Conservation (phyloP, 1,140 invertebrate genomes). For the Calephelis nemesis region DNA sequence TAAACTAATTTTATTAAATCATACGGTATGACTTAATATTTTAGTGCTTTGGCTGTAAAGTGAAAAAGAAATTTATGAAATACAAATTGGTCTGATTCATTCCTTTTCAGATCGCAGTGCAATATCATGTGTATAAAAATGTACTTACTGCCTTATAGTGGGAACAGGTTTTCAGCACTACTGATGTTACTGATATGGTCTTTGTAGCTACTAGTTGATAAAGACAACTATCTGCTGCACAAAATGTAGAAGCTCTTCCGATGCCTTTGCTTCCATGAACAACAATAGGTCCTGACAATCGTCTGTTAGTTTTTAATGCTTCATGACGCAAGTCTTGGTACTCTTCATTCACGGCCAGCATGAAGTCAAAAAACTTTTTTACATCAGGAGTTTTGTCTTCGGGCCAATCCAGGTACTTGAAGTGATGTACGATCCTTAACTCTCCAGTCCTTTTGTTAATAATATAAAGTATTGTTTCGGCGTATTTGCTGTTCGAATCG, state of each 20-base stretch:
- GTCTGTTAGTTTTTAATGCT: background rate
- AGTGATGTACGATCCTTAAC: background rate
- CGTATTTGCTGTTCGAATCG: background rate
- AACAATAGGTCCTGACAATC: background rate
- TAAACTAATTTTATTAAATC: too few species aligned
- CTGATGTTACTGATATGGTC: conserved; percentile 2
- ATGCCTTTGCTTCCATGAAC: background rate
- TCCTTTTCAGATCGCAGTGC: background rate
- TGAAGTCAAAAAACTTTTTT: background rate
- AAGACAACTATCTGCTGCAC: background rate
- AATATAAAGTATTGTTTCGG: background rate
- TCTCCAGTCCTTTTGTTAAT: background rate
- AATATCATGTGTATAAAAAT: background rate
- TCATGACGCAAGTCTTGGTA: background rate
- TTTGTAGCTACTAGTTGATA: background rate
- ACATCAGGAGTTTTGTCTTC: background rate
- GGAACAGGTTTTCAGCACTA: background rate
- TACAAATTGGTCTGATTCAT: background rate
- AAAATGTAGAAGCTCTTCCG: conserved; percentile 1
- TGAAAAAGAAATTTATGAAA: background rate
- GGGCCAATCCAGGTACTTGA: background rate
- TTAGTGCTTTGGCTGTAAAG: background rate
- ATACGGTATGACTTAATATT: background rate
- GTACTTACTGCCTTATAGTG: background rate
- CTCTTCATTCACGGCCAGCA: background rate